These are phyloP conservation scores for Astyanax mexicanus DNA, from an alignment of 2,797 vertebrate genomes.

Conservation along the genomic window DNA sequence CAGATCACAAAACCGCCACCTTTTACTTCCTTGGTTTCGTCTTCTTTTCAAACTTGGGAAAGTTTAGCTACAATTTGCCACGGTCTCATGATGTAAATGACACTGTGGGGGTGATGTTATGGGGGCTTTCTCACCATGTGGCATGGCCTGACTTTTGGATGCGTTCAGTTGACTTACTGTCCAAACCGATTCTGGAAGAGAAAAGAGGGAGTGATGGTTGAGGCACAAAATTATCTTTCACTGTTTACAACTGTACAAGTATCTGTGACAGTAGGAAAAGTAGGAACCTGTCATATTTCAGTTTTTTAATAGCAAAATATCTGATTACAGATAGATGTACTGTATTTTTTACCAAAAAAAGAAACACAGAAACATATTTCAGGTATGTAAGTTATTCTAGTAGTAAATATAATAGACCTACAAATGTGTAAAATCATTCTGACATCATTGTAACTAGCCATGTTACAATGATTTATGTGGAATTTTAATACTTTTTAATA, in stretches of 20 bases:
- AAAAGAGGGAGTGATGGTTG: constrained; percentile 14
- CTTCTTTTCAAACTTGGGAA: not conserved
- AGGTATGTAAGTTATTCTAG: too few relatives aligned
- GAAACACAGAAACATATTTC: too few relatives aligned
- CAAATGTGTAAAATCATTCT: too few relatives aligned
- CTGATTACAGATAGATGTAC: too few relatives aligned
- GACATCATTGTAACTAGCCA: too few relatives aligned
- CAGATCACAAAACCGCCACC: constrained; percentile 9
- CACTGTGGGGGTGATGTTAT: not conserved
- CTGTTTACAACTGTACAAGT: not conserved
- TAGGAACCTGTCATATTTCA: too few relatives aligned
- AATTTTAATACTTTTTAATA: too few relatives aligned
- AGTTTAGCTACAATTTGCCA: not conserved
- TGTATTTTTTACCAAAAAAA: too few relatives aligned
- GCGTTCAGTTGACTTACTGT: not conserved
- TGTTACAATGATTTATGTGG: too few relatives aligned
- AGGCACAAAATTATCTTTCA: not conserved
- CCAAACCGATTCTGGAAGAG: constrained; percentile 32
- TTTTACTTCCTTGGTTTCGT: not conserved
- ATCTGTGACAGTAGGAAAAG: too few relatives aligned
- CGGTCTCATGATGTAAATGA: not conserved
- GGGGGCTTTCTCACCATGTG: not conserved
- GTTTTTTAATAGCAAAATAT: too few relatives aligned
- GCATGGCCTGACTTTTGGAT: constrained; percentile 20
- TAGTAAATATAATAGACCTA: too few relatives aligned